Conservation (phyloP, 2,113 vertebrate genomes). For the Crotophaga sulcirostris region DNA sequence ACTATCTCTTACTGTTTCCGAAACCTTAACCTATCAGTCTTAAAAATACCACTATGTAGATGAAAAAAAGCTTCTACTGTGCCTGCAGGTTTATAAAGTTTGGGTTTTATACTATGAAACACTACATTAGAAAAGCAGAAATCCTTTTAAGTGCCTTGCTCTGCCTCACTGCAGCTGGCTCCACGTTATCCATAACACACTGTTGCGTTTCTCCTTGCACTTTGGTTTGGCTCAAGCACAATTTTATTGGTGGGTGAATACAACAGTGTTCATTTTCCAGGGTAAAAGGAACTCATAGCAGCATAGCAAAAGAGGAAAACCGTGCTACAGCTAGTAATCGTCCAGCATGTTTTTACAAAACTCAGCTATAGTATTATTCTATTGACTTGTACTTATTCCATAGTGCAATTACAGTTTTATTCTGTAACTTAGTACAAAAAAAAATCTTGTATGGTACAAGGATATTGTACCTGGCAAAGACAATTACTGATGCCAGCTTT, state of each 20-base stretch:
- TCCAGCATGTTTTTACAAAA: not conserved
- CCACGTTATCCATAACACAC: not conserved
- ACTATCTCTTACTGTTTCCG: not conserved
- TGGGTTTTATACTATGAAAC: not conserved
- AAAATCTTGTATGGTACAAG: not conserved
- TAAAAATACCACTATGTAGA: not conserved
- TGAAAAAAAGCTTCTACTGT: not conserved
- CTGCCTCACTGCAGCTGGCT: not conserved
- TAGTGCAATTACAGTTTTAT: not conserved
- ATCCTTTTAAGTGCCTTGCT: not conserved
- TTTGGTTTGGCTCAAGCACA: not conserved
- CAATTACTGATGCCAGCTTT: not conserved
- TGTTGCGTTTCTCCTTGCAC: not conserved
- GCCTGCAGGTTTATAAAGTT: not conserved
- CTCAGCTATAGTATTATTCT: not conserved
- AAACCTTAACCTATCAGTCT: not conserved
- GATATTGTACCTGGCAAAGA: not conserved
- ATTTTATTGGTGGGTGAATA: not conserved
- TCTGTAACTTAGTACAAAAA: not conserved
- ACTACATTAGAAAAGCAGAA: not conserved
- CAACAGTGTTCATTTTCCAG: not conserved
- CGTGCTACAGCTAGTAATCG: not conserved
- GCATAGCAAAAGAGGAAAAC: not conserved
- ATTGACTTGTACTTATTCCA: not conserved
- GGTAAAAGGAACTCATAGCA: not conserved